Percentiles rank a stretch among this genome's conserved stretches.
phyloP scores from a whole-genome alignment of 2,113 vertebrate species.

The Dicentrarchus labrax region DNA sequence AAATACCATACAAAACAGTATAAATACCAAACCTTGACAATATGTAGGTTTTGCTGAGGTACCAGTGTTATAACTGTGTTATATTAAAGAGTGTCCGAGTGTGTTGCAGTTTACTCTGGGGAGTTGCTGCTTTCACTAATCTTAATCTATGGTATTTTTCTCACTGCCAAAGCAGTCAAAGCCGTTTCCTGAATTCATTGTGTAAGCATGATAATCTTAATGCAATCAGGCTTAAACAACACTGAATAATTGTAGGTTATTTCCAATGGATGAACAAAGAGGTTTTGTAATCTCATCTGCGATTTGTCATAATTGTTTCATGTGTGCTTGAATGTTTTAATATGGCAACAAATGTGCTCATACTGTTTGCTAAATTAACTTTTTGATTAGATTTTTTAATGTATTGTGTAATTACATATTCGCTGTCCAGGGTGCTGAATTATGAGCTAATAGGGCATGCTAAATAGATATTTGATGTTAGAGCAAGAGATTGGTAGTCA shows the following conservation, averaged over 20 bases:
- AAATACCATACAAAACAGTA: not conserved
- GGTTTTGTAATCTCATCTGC: not conserved
- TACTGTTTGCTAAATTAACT: not conserved
- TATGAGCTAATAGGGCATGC: constrained; percentile 18
- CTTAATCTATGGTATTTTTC: not conserved
- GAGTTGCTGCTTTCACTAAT: not conserved
- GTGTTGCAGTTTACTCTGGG: too few relatives aligned
- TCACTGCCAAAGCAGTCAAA: not conserved
- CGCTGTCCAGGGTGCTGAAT: constrained; percentile 80
- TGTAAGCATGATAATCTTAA: not conserved
- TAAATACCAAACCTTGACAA: not conserved
- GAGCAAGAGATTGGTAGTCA: not conserved
- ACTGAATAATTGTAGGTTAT: not conserved
- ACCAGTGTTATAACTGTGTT: too few relatives aligned
- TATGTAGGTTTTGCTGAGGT: not conserved
- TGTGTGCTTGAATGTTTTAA: not conserved
- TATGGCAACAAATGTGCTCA: not conserved
- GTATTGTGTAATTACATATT: constrained; percentile 50
- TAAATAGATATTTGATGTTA: constrained; percentile 1
- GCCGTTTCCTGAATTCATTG: not conserved
- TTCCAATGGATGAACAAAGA: not conserved
- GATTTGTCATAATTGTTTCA: not conserved
- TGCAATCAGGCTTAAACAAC: not conserved
- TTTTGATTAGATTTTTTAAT: constrained; percentile 12
- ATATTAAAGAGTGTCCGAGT: too few relatives aligned